These are phyloP conservation scores for Drosophila nannoptera DNA, from an alignment of 1,140 invertebrate species.

Conservation along the genomic window DNA sequence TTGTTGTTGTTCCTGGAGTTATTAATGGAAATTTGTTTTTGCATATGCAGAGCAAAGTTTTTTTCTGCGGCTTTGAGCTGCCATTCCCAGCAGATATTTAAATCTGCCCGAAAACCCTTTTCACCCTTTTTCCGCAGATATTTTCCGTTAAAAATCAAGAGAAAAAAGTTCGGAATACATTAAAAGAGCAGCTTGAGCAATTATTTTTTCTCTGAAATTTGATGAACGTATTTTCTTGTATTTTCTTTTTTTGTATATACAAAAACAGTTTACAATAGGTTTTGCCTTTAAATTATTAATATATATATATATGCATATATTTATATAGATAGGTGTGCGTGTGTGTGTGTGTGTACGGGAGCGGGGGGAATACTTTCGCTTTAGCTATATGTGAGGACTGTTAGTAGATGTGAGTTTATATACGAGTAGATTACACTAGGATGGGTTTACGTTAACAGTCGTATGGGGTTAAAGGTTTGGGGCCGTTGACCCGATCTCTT, in stretches of 20 bases:
- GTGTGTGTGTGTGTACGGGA: too few species aligned
- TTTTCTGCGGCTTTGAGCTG: too few species aligned
- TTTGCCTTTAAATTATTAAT: slow-evolving; percentile 40
- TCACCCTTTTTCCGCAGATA: slow-evolving; percentile 36
- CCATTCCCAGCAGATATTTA: too few species aligned
- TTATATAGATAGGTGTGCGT: slow-evolving; percentile 8
- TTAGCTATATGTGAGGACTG: slow-evolving; percentile 30
- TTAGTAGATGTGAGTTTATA: slow-evolving; percentile 46
- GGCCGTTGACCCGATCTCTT: neutral
- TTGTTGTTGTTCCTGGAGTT: too few species aligned
- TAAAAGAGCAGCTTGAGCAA: slow-evolving; percentile 7
- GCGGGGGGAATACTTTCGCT: slow-evolving; percentile 57
- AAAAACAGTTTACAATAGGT: slow-evolving; percentile 71
- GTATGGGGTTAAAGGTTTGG: slow-evolving; percentile 20
- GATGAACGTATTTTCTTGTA: slow-evolving; percentile 47
- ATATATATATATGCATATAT: too few species aligned
- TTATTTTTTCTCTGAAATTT: slow-evolving; percentile 27
- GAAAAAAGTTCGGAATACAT: slow-evolving; percentile 24
- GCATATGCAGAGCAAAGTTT: too few species aligned
- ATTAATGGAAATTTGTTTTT: too few species aligned
- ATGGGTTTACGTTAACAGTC: slow-evolving; percentile 69
- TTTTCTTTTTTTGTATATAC: slow-evolving; percentile 73
- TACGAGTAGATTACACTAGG: slow-evolving; percentile 75
- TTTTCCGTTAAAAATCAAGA: slow-evolving; percentile 55
- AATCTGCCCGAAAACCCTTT: neutral